Evolutionary conservation across 2,888 invertebrate genomes (phyloP), one percentile per base, ranked within the genome.

Genomic region (Hybos culiciformis): DNA sequence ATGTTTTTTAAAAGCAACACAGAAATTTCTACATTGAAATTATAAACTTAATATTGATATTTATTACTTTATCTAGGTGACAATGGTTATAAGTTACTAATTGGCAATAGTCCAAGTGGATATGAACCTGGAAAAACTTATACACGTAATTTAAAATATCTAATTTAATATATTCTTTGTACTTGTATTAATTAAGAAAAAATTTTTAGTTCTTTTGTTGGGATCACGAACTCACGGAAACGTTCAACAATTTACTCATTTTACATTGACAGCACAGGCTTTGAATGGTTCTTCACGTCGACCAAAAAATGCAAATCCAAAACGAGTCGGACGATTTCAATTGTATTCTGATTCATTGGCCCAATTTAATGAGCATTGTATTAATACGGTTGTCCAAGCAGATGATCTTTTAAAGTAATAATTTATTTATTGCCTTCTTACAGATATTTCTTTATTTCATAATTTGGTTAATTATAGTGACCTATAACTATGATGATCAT

Each of bases 81-180:
- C 68, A 87, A 88, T 69, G 87, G 83, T 58, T 92, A 85, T 69
- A 74, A 78, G 55, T 78, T 93, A 56, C 71, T 81, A 58, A 72
- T 90, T 54, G 83, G 80, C 56, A 86, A 84, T 33, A 78, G 82
- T 54, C 75, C 83, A 18, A 79, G 80, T 58, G 80, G 83, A 60
- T 92, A 91, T 64, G 75, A 79, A 42, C 86, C 91, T 3, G 85
- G 82, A 48, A 77, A 84, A 58, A 72, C 83, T 51, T 91, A 92
- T 59, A 84, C 85, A 45, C 71, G 81, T 80, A 59, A 72, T 67
- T 63, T 46, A 3, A 33, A 32, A n/a, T 37, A 15, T 26, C 7
- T 34, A 21, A 37, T 9, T 12, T 31, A 31, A 31, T 31, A 31
- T 31, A 31, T 7, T 7, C 9, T 23, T 23, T 9, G 9, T 23